These are phyloP conservation scores for Lutjanus campechanus DNA, from an alignment of 2,797 vertebrate genomes.

Conservation along the genomic window DNA sequence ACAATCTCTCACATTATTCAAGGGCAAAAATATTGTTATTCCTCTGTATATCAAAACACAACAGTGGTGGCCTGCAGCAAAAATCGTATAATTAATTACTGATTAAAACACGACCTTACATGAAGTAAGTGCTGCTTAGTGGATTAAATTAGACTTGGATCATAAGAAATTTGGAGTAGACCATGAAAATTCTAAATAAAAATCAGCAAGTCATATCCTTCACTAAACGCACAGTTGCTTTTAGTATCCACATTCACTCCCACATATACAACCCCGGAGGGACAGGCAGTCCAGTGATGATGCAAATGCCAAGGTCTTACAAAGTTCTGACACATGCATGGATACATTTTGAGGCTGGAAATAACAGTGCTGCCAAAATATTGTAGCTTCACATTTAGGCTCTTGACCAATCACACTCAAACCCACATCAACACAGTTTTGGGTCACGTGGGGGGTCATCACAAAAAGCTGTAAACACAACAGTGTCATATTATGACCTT, in stretches of 20 bases:
- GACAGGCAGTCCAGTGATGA: background rate
- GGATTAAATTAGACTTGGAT: background rate
- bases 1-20: conserved; percentile 2
- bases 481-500: background rate
- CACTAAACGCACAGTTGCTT: background rate
- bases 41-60: conserved; percentile 10
- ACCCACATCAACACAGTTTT: background rate
- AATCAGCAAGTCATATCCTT: background rate
- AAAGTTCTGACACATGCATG: background rate
- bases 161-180: background rate
- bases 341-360: background rate
- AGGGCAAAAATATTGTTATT: conserved; percentile 16
- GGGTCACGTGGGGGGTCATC: too few relatives aligned
- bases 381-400: background rate
- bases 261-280: background rate
- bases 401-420: background rate
- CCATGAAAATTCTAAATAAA: background rate
- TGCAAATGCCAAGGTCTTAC: background rate
- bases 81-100: conserved; percentile 9
- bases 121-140: background rate
- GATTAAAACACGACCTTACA: conserved; percentile 3
- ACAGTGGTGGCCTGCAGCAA: conserved; percentile 4
- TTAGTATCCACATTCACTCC: background rate
- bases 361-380: conserved; percentile 14
- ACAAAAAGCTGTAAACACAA: background rate